Evolutionary conservation across 2,888 invertebrate genomes (phyloP).

Genomic region (Glomeris marginata): DNA sequence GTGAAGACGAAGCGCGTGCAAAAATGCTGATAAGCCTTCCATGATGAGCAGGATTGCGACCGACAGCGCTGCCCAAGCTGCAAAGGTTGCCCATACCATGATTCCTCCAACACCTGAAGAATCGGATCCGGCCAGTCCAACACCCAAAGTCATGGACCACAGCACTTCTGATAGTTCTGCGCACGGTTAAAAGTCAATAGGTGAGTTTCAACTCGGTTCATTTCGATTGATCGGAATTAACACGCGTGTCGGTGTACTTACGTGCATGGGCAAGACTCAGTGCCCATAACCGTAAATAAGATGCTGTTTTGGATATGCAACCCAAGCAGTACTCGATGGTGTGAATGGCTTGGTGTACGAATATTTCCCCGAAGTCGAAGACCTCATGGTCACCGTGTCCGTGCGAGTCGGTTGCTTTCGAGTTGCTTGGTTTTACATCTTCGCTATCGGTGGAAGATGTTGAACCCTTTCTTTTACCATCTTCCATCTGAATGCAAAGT

Average conservation of each 20-base stretch:
- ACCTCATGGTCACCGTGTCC: conserved; percentile 28
- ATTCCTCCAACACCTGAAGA: conserved; percentile 57
- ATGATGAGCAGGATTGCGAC: conserved; percentile 91
- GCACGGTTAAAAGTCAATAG: not conserved
- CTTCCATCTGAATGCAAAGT: not conserved
- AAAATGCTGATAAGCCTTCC: conserved; percentile 98
- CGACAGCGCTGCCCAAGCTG: conserved; percentile 82
- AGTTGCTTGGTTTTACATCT: conserved; percentile 11
- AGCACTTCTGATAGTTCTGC: conserved; percentile 76
- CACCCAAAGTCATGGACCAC: conserved; percentile 77
- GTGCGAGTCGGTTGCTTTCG: not conserved
- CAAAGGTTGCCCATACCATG: conserved; percentile 71
- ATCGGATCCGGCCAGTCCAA: conserved; percentile 47
- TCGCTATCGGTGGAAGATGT: conserved; percentile 10
- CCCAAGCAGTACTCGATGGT: conserved; percentile 15
- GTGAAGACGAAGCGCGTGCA: conserved; percentile 93
- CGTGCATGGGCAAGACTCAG: conserved; percentile 14
- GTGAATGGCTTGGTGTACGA: conserved; percentile 14
- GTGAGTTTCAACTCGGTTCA: no score
- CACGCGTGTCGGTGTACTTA: conserved; percentile 5
- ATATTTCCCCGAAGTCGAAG: conserved; percentile 11
- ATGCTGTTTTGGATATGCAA: conserved; percentile 14
- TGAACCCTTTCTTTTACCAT: not conserved
- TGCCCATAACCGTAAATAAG: conserved; percentile 15
- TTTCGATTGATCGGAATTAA: no score